phyloP scores from a whole-genome alignment of 2,797 vertebrate genomes.

The Hoplostethus atlanticus region DNA sequence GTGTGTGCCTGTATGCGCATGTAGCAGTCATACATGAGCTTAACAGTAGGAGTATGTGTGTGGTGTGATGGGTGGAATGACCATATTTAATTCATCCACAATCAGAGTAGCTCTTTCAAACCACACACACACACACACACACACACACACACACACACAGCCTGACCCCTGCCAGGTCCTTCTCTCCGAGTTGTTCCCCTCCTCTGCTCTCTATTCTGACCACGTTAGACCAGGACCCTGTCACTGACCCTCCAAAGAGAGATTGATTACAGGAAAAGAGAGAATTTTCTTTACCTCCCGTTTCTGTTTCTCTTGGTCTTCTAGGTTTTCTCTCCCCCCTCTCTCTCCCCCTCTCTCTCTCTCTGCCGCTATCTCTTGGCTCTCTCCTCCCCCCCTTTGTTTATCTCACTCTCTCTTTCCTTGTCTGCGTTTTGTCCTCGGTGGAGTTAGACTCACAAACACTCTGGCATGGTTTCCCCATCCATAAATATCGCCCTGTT shows the following conservation, averaged over 20 bases:
- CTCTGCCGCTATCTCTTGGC: slow-evolving; percentile 25
- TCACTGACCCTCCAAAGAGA: slow-evolving; percentile 75
- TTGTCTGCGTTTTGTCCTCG: slow-evolving; percentile 54
- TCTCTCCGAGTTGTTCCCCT: slow-evolving; percentile 34
- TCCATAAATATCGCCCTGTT: slow-evolving; percentile 37
- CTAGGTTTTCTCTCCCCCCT: slow-evolving; percentile 13
- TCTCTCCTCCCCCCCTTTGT: slow-evolving; percentile 19
- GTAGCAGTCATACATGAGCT: background rate
- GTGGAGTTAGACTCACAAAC: slow-evolving; percentile 47
- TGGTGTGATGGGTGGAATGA: slow-evolving; percentile 33
- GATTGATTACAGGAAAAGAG: slow-evolving; percentile 80
- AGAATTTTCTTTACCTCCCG: slow-evolving; percentile 66
- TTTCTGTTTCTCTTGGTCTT: slow-evolving; percentile 42
- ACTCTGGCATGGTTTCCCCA: slow-evolving; percentile 25
- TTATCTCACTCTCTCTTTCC: slow-evolving; percentile 22
- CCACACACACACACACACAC: slow-evolving; percentile 9
- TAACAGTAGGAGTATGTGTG: slow-evolving; percentile 12
- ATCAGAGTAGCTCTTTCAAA: background rate
- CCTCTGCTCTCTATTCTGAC: slow-evolving; percentile 66
- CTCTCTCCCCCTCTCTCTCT: slow-evolving; percentile 13
- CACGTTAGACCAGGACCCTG: slow-evolving; percentile 74
- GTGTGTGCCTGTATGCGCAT: background rate
- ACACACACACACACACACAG: slow-evolving; percentile 28
- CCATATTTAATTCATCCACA: slow-evolving; percentile 52
- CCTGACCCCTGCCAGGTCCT: slow-evolving; percentile 29